These are phyloP conservation scores for Lithophane socia DNA, from an alignment of 2,888 invertebrate species.

Conservation along the genomic window DNA sequence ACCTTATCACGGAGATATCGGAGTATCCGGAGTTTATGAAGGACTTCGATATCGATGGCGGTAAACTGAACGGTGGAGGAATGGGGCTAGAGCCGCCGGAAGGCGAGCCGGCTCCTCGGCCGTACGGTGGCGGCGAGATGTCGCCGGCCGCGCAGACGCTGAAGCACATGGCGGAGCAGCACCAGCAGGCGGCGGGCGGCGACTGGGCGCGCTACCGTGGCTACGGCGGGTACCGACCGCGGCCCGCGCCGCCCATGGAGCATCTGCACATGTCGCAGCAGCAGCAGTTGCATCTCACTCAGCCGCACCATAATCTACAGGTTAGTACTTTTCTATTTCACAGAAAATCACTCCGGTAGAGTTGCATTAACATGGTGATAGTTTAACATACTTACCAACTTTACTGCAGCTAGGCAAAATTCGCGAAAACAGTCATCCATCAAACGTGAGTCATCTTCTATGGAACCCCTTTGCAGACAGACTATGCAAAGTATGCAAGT, in stretches of 20 bases:
- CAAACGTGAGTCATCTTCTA: conserved; percentile 1
- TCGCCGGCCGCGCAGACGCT: conserved; percentile 98
- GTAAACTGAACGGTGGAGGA: conserved; percentile 80
- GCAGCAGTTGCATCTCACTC: conserved; percentile 96
- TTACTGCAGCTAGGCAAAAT: not conserved
- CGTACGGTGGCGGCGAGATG: conserved; percentile 92
- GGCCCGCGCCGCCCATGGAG: conserved; percentile 84
- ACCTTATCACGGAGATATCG: conserved; percentile 96
- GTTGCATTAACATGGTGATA: not conserved
- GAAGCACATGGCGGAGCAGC: conserved; percentile 99
- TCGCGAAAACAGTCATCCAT: not conserved
- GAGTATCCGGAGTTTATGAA: conserved; percentile 96
- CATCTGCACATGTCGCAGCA: conserved; percentile 96
- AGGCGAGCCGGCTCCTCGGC: conserved; percentile 85
- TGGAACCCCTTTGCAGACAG: not conserved
- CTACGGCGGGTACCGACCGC: conserved; percentile 89
- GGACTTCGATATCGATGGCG: conserved; percentile 93
- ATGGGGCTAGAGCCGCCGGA: conserved; percentile 85
- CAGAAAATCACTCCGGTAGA: not conserved
- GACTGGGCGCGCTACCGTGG: conserved; percentile 89
- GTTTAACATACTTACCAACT: not conserved
- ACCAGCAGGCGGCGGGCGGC: conserved; percentile 94
- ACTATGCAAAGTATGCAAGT: not conserved
- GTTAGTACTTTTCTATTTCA: conserved; percentile 83
- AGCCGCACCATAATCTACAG: conserved; percentile 95